Evolutionary conservation across 1,140 invertebrate genomes (phyloP), one percentile per base, ranked within the genome.

Genomic region (Neoseiulus cucumeris): DNA sequence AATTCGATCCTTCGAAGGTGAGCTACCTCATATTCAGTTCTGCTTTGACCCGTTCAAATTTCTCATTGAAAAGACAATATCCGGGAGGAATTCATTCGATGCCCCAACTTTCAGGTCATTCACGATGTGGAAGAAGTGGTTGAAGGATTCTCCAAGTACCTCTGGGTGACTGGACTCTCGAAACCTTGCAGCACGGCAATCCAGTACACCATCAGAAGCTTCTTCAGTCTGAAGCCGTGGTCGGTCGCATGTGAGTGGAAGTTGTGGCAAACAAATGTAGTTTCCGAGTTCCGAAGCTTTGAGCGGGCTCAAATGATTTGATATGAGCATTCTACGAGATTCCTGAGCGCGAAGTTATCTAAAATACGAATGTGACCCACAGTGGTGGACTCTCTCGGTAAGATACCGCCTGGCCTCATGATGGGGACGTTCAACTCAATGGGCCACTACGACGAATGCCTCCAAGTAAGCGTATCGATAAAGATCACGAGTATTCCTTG

Each of bases 361-460:
- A n/a, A n/a, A n/a, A n/a, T n/a, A n/a, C n/a, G n/a, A n/a, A n/a
- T n/a, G n/a, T n/a, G n/a, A n/a, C 33, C 33, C 33, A 39, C 22
- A 59, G 51, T 59, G 17, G 17, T 59, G 14, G 51, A 59, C 22
- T 59, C 51, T 59, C 51, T 59, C 22, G 51, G 51, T 2, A 59
- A 59, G 22, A 59, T 59, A 25, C 51, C 51, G 33, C 33, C 51
- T 2, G 51, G 51, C 12, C 14, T 59, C 14, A 25, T 59, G 25
- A 59, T 59, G 51, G 51, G 51, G 17, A 33, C 25, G 14, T 20
- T 25, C 51, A 59, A 33, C 33, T 29, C 33, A 17, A 59, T 59
- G 51, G 51, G 51, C 9, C 25, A 59, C 22, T 59, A 59, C 33
- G 51, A 59, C 6, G 51, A 59, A 25, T 59, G 51, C 9, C 51